These are phyloP conservation scores for Hydropsyche betteni DNA, from an alignment of 2,888 invertebrate genomes.

Conservation along the genomic window DNA sequence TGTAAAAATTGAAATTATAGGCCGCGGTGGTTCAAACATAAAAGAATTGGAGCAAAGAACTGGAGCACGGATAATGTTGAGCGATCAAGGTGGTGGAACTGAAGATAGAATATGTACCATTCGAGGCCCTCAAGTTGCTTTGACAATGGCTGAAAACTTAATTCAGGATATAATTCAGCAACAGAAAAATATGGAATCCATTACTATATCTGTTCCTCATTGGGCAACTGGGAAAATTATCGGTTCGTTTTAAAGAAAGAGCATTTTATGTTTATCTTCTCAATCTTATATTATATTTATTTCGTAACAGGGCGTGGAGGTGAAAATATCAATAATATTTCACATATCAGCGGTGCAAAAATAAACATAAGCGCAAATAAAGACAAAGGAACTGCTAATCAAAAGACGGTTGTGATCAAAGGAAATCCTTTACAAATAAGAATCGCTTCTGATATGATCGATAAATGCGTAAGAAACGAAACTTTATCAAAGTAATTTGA, in stretches of 20 bases:
- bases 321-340: slow-evolving; percentile 75
- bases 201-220: slow-evolving; percentile 73
- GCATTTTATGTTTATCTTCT: neutral
- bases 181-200: slow-evolving; percentile 74
- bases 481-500: neutral
- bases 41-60: slow-evolving; percentile 79
- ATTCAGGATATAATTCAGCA: slow-evolving; percentile 76
- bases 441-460: slow-evolving; percentile 75
- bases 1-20: slow-evolving; percentile 53
- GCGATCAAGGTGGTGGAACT: slow-evolving; percentile 64
- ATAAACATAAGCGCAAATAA: slow-evolving; percentile 62
- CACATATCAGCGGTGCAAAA: slow-evolving; percentile 76
- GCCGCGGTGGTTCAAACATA: slow-evolving; percentile 79
- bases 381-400: slow-evolving; percentile 54
- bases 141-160: slow-evolving; percentile 76
- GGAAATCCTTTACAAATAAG: slow-evolving; percentile 81
- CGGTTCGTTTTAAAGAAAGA: slow-evolving; percentile 57
- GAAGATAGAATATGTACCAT: slow-evolving; percentile 75
- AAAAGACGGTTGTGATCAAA: slow-evolving; percentile 61
- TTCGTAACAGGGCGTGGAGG: slow-evolving; percentile 69
- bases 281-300: neutral
- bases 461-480: slow-evolving; percentile 68
- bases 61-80: slow-evolving; percentile 68
- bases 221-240: slow-evolving; percentile 77
- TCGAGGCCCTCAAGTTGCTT: slow-evolving; percentile 72